Evolutionary conservation across 2,888 invertebrate genomes (phyloP).

Genomic region (Sarcophaga subvicina): DNA sequence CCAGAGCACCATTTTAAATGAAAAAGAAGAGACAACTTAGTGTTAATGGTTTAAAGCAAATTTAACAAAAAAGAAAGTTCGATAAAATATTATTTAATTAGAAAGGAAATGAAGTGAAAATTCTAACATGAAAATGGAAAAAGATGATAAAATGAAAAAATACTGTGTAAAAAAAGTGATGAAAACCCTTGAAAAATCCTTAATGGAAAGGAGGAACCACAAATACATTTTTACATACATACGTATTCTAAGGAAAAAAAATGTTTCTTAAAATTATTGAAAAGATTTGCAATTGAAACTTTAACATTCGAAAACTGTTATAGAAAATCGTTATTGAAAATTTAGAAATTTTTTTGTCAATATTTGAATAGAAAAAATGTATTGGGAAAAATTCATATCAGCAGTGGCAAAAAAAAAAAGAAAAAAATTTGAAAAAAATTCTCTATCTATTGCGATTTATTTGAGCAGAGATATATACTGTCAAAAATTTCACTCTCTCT

Average conservation of each 20-base stretch:
- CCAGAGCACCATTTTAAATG: slow-evolving; percentile 31
- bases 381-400: slow-evolving; percentile 57
- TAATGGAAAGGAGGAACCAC: slow-evolving; percentile 23
- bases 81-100: neutral
- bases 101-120: slow-evolving; percentile 4
- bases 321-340: slow-evolving; percentile 1
- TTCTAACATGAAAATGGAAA: neutral
- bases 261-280: too few species aligned
- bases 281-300: neutral
- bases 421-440: slow-evolving; percentile 73
- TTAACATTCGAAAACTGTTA: slow-evolving; percentile 30
- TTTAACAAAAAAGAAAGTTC: neutral
- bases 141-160: neutral
- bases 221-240: slow-evolving; percentile 3
- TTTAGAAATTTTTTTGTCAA: slow-evolving; percentile 41
- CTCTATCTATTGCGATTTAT: slow-evolving; percentile 80
- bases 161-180: slow-evolving; percentile 34
- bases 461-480: slow-evolving; percentile 66
- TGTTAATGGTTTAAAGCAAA: slow-evolving; percentile 31
- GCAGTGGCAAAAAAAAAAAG: slow-evolving; percentile 66
- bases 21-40: slow-evolving; percentile 47
- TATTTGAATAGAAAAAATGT: slow-evolving; percentile 51
- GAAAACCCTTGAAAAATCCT: slow-evolving; percentile 23
- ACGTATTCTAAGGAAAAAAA: neutral
- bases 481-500: slow-evolving; percentile 38